Percentiles rank a stretch among this genome's conserved stretches.
Conservation (phyloP, 2,888 invertebrate genomes). For the Oscheius sp. region DNA sequence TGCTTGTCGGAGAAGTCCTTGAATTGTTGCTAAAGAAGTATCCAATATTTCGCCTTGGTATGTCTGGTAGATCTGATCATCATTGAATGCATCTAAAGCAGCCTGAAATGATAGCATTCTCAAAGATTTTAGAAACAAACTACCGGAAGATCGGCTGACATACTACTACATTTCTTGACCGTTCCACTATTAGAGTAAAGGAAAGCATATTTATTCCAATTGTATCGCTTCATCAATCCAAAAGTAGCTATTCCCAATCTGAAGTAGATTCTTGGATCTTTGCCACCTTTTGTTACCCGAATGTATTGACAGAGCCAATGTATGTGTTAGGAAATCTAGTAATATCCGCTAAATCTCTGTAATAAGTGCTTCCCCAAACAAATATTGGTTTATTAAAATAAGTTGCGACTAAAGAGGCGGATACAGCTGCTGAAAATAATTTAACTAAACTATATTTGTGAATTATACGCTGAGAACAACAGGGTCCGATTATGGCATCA, state of each 20-base stretch:
- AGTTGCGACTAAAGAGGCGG: not conserved
- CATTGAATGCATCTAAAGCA: not conserved
- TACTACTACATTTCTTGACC: conserved; percentile 40
- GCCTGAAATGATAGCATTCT: not conserved
- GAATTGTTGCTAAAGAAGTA: not conserved
- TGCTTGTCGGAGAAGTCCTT: not conserved
- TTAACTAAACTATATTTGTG: not conserved
- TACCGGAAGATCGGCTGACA: conserved; percentile 43
- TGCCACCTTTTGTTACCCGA: not conserved
- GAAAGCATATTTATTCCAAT: conserved; percentile 58
- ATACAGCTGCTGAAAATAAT: conserved; percentile 26
- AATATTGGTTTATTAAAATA: conserved; percentile 12
- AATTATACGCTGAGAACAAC: conserved; percentile 15
- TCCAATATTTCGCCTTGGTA: not conserved
- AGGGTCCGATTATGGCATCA: conserved; percentile 16
- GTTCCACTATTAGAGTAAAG: conserved; percentile 47
- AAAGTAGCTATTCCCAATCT: conserved; percentile 39
- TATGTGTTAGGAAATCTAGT: conserved; percentile 46
- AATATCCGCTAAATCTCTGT: conserved; percentile 27
- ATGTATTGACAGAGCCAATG: conserved; percentile 33
- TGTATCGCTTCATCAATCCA: conserved; percentile 42
- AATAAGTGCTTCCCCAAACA: not conserved
- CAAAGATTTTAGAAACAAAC: not conserved
- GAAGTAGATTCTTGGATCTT: not conserved
- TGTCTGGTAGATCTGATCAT: not conserved